Conservation (phyloP, 2,113 vertebrate genomes). For the Herpailurus yagouaroundi region DNA sequence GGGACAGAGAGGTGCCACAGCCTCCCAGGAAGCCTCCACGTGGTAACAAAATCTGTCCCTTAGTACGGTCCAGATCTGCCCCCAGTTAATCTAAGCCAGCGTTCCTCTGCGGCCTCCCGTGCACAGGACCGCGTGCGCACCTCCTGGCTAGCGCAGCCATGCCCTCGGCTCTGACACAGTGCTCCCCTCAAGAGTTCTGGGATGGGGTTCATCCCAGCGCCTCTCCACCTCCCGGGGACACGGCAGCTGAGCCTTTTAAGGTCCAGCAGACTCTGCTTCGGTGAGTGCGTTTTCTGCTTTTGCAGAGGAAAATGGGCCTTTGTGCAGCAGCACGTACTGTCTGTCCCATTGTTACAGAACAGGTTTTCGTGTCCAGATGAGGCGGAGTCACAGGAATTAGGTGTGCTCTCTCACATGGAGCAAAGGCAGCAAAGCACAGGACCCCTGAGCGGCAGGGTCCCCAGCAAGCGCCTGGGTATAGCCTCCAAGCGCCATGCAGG, state of each 20-base stretch:
- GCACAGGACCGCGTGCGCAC: too few species aligned
- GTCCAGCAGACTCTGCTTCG: too few species aligned
- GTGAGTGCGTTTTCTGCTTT: not conserved
- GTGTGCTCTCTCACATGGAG: not conserved
- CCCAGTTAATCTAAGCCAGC: rapidly evolving
- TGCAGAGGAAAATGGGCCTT: too few species aligned
- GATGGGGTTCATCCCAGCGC: not conserved
- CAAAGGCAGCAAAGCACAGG: not conserved
- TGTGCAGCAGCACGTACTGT: rapidly evolving
- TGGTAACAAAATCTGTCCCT: too few species aligned
- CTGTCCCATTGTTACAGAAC: rapidly evolving
- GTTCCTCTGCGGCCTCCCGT: not conserved
- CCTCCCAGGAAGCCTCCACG: not conserved
- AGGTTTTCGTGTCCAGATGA: not conserved
- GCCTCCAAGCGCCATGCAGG: not conserved
- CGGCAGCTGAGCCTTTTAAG: not conserved
- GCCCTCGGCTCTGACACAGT: not conserved
- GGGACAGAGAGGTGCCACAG: not conserved
- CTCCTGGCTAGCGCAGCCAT: too few species aligned
- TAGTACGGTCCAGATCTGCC: not conserved
- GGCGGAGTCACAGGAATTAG: not conserved
- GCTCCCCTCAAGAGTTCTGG: not conserved
- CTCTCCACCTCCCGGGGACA: too few species aligned
- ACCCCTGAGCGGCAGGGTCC: not conserved
- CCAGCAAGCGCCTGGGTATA: too few species aligned